Evolutionary conservation across 2,797 vertebrate species (phyloP), one percentile per base, ranked within the genome.

Genomic region (Chloroceryle amazona): DNA sequence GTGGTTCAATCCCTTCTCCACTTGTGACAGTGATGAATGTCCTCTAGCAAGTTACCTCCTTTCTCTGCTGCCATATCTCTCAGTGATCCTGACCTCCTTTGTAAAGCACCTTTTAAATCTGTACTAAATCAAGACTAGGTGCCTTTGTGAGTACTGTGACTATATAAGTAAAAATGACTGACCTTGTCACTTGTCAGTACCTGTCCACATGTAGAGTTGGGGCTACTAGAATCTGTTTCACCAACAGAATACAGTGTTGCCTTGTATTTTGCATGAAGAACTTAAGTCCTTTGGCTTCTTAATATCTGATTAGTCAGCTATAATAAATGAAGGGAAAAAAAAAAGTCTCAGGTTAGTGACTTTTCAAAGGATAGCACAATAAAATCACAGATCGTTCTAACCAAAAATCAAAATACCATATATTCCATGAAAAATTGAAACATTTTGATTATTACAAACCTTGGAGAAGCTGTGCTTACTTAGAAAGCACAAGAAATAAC

Each of bases 241-340:
- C 33, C 9, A n/a, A 26, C 5, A 75, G 12, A 47, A 76, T n/a
- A 52, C 2, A 1, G 5, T 1, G 0, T 33, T 71, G 4, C 33
- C 19, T 13, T 22, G 2, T 35, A 63, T 78, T 91, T 85, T 63
- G 5, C 61, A 25, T 25, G 22, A 75, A 47, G 6, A 44, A 47
- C 18, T 78, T 44, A 74, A 44, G 10, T 37, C 11, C 20, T 57
- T 61, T 28, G 4, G 57, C 23, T 63, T 55, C 37, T 57, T 71
- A 63, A 25, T 29, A 57, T 44, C n/a, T 62, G 37, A 57, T 49
- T 54, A 79, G 16, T 22, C 3, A 62, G 10, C 13, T 15, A 61
- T 3, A 83, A 79, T 20, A 75, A 58, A 74, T 46, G 0, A 16
- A 31, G n/a, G 44, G 35, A 31, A 28, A 10, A 10, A 62, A 22